Conservation (phyloP, 2,888 invertebrate species). For the Amblyjoppa fuscipennis region DNA sequence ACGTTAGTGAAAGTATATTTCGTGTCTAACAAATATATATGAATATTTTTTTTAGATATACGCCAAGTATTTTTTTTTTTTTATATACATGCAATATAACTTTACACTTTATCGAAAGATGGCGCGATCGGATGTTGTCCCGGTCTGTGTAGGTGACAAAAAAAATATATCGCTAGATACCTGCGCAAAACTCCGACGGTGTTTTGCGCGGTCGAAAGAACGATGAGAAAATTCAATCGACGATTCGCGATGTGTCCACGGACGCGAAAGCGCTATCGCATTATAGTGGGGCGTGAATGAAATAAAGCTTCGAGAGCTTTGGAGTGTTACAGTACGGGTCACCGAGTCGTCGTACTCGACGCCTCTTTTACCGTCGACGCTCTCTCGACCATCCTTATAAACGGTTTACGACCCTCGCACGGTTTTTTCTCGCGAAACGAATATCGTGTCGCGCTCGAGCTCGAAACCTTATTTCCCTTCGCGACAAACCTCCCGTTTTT, state of each 20-base stretch:
- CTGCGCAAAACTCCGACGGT: constrained; percentile 32
- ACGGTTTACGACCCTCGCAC: constrained; percentile 36
- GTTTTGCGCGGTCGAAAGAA: constrained; percentile 8
- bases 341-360: not conserved
- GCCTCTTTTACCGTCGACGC: constrained; percentile 21
- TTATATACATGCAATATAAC: not conserved
- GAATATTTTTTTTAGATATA: not conserved
- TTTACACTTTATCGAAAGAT: not conserved
- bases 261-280: constrained; percentile 43
- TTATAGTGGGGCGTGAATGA: constrained; percentile 55
- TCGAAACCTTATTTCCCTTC: constrained; percentile 11
- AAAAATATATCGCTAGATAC: not conserved
- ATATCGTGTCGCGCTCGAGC: not conserved
- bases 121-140: not conserved
- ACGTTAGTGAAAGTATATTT: not conserved
- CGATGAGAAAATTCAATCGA: constrained; percentile 62
- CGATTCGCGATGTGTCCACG: constrained; percentile 46
- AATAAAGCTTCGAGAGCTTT: constrained; percentile 50
- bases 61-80: not conserved
- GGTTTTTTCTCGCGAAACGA: constrained; percentile 8
- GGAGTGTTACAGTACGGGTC: constrained; percentile 5
- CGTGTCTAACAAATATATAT: not conserved
- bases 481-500: constrained; percentile 17
- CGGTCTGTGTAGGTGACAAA: not conserved
- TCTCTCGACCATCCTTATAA: constrained; percentile 36